Evolutionary conservation across 1,140 invertebrate species (phyloP), one percentile per base, ranked within the genome.

Genomic region (Aradophagus sp.): DNA sequence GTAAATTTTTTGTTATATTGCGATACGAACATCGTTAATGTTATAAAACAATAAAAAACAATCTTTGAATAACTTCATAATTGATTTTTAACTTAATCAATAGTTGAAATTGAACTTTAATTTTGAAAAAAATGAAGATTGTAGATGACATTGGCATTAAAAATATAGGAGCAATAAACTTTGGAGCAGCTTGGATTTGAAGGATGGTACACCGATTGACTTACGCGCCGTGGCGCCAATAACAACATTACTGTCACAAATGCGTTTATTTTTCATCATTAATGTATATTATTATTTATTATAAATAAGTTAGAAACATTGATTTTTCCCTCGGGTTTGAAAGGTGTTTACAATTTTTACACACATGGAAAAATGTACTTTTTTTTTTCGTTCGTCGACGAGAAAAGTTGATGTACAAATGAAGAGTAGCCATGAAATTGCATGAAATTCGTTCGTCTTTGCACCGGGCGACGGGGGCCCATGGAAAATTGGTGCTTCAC

Each of bases 381-480:
- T 53, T 50, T 48, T 59, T 77, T 70, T 72, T 75, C 69, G 69
- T 69, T 69, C 78, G 78, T 82, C 77, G 84, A 84, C 82, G 85
- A 87, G 80, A 86, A 87, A 83, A 23, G 8, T n/a, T 85, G 82
- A 86, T 86, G 85, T 87, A 87, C 86, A 87, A 87, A 87, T 87
- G 80, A 86, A 86, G 80, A 85, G 80, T 83, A 80, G 76, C 79
- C 79, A 82, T 82, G 82, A 79, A 4, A 77, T 78, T 78, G 39
- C 76, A 50, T 71, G 66, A 76, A 75, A 78, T 75, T 76, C 75
- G 71, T 72, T 73, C 59, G 31, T 62, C 42, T 52, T 71, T 55
- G 36, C 55, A 47, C 42, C 35, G 52, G 52, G 45, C 50, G 62
- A 15, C 31, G 52, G 45, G 44, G 62, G 15, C 31, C 19, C 50